Percentiles rank a stretch among this genome's conserved stretches.
Conservation (phyloP, 2,888 invertebrate species). For the Rhingia rostrata region DNA sequence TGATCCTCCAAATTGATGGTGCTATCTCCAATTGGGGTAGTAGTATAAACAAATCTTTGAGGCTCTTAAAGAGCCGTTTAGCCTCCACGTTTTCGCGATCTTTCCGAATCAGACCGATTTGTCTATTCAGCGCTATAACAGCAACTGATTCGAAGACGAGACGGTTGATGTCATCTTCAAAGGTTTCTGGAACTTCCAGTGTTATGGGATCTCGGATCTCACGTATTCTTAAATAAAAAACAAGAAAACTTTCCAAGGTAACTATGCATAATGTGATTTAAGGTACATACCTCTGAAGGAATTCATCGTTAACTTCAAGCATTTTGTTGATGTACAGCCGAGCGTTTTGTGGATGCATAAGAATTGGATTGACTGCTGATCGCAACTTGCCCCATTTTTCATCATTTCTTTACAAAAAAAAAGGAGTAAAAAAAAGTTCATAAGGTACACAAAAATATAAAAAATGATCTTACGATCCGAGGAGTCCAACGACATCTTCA, state of each 20-base stretch:
- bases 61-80: slow-evolving; percentile 76
- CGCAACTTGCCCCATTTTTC: slow-evolving; percentile 86
- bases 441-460: not conserved
- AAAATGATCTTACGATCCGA: slow-evolving; percentile 63
- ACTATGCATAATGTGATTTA: not conserved
- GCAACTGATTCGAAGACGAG: slow-evolving; percentile 85
- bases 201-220: slow-evolving; percentile 75
- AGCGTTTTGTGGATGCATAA: slow-evolving; percentile 85
- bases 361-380: slow-evolving; percentile 86
- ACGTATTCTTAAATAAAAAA: slow-evolving; percentile 76
- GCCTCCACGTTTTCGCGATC: slow-evolving; percentile 39
- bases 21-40: slow-evolving; percentile 76
- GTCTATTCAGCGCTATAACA: slow-evolving; percentile 80
- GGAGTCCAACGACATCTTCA: slow-evolving; percentile 69
- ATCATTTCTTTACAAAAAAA: slow-evolving; percentile 80
- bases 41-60: slow-evolving; percentile 62
- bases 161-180: slow-evolving; percentile 83
- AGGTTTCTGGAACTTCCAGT: slow-evolving; percentile 81
- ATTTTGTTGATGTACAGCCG: slow-evolving; percentile 83
- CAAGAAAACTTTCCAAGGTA: not conserved
- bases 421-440: not conserved
- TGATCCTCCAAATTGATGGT: slow-evolving; percentile 77
- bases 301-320: slow-evolving; percentile 82
- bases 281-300: slow-evolving; percentile 72
- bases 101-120: slow-evolving; percentile 77